These are phyloP conservation scores for Gymnosoma rotundatum DNA, from an alignment of 2,888 invertebrate genomes.

Conservation along the genomic window DNA sequence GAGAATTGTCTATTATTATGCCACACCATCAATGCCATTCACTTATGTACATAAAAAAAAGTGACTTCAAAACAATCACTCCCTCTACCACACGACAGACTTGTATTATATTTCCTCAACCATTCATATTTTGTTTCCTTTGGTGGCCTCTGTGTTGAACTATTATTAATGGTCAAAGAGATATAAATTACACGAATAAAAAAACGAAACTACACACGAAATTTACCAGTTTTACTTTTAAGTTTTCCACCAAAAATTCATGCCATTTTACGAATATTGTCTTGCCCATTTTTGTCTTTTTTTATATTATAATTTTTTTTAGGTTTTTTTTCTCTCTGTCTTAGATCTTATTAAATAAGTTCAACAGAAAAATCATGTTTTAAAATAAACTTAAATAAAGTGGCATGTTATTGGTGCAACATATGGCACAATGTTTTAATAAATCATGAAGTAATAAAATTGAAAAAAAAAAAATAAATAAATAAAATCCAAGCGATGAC, in stretches of 20 bases:
- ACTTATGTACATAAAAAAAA: slow-evolving; percentile 17
- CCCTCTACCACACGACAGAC: slow-evolving; percentile 26
- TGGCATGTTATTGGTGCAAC: background rate
- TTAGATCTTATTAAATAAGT: slow-evolving; percentile 13
- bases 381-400: slow-evolving; percentile 1
- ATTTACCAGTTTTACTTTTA: slow-evolving; percentile 35
- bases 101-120: slow-evolving; percentile 47
- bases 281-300: slow-evolving; percentile 54
- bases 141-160: slow-evolving; percentile 59
- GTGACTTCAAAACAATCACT: slow-evolving; percentile 53
- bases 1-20: slow-evolving; percentile 37
- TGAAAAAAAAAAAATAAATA: slow-evolving; percentile 24
- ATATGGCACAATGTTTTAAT: slow-evolving; percentile 37
- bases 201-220: slow-evolving; percentile 1
- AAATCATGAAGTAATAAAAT: slow-evolving; percentile 39
- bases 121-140: slow-evolving; percentile 40
- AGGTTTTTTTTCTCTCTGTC: background rate
- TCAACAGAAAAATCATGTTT: slow-evolving; percentile 29
- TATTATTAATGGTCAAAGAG: slow-evolving; percentile 51
- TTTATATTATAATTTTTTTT: slow-evolving; percentile 16
- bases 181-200: slow-evolving; percentile 53
- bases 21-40: slow-evolving; percentile 60
- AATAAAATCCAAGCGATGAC: background rate
- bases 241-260: slow-evolving; percentile 50
- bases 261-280: slow-evolving; percentile 18